Evolutionary conservation across 2,888 invertebrate genomes (phyloP).

Genomic region (Muscina levida): DNA sequence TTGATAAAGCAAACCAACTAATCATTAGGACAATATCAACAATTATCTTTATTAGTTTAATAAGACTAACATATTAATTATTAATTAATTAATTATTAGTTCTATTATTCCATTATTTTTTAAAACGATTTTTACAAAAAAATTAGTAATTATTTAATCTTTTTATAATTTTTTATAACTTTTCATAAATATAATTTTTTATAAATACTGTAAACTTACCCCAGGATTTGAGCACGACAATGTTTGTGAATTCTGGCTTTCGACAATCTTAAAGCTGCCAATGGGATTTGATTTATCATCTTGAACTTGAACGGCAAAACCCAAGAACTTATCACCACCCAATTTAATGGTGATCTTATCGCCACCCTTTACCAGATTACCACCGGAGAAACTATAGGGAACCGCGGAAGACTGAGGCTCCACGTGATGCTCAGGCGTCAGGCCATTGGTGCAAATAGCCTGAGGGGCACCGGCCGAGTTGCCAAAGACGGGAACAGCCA

Average conservation of each 20-base stretch:
- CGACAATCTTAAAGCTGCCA: conserved; percentile 83
- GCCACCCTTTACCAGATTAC: conserved; percentile 78
- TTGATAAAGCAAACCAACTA: conserved; percentile 14
- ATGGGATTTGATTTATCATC: conserved; percentile 82
- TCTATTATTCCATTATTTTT: no score
- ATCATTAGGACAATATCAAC: background rate
- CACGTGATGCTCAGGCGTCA: conserved; percentile 85
- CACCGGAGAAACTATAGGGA: conserved; percentile 82
- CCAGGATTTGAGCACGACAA: conserved; percentile 73
- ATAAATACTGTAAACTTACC: conserved; percentile 67
- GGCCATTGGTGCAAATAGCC: conserved; percentile 83
- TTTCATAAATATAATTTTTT: no score
- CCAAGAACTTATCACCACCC: conserved; percentile 81
- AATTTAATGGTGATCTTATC: conserved; percentile 80
- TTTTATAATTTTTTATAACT: no score
- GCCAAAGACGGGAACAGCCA: conserved; percentile 72
- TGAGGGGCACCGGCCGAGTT: conserved; percentile 85
- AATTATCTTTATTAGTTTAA: background rate
- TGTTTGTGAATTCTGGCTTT: conserved; percentile 79
- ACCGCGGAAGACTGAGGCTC: conserved; percentile 81
- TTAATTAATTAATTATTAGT: no score
- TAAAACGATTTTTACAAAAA: no score
- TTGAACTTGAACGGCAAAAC: conserved; percentile 85
- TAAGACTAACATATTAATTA: no score
- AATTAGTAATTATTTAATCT: no score